phyloP scores from a whole-genome alignment of 2,888 invertebrate species.

The Brassicogethes aeneus region DNA sequence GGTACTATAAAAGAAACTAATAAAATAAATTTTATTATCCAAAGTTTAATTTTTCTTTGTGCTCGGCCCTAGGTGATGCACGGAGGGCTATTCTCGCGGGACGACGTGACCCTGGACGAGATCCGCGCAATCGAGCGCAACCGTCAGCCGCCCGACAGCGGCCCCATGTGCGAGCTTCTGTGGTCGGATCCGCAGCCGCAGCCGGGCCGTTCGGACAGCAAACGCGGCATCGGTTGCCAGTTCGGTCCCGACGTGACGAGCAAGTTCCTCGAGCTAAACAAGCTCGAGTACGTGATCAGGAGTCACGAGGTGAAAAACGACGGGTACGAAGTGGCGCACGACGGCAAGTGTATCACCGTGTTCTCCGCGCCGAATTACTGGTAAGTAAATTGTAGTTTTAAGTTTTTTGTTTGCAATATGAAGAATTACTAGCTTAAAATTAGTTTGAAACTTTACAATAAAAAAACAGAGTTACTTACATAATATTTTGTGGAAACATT shows the following conservation, averaged over 20 bases:
- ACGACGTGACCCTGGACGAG: slow-evolving; percentile 88
- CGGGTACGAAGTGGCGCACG: slow-evolving; percentile 92
- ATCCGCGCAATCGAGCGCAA: slow-evolving; percentile 84
- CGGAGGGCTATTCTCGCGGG: slow-evolving; percentile 92
- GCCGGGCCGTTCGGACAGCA: slow-evolving; percentile 82
- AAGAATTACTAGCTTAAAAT: too few species aligned
- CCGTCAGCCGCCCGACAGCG: slow-evolving; percentile 95
- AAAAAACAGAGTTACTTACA: too few species aligned
- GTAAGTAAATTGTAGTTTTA: slow-evolving; percentile 46
- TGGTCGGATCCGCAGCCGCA: slow-evolving; percentile 98
- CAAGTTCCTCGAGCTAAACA: slow-evolving; percentile 74
- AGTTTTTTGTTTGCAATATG: neutral
- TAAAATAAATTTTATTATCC: too few species aligned
- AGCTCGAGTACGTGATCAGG: slow-evolving; percentile 86
- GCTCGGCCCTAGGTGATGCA: slow-evolving; percentile 96
- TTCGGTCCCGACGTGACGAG: slow-evolving; percentile 97
- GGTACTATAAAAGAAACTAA: too few species aligned
- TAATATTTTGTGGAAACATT: too few species aligned
- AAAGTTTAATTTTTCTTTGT: too few species aligned
- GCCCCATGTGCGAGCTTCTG: slow-evolving; percentile 92
- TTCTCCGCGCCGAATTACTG: slow-evolving; percentile 99
- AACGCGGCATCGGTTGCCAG: slow-evolving; percentile 96
- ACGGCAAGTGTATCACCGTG: slow-evolving; percentile 94
- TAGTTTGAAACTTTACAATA: too few species aligned
- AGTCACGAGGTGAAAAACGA: slow-evolving; percentile 97